Percentiles rank a stretch among this genome's conserved stretches.
These are phyloP conservation scores for human DNA, from an alignment of 2,113 vertebrate species.

Conservation along the genomic window GRCh38 chr1:151212001-151212500, in stretches of 20 bases:
- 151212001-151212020: no score
- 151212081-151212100: no score
- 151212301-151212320: constrained; percentile 12
- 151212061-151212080: no score
- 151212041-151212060: no score
- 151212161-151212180: no score
- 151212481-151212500: background rate
- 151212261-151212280: background rate
- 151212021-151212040: no score
- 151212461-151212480: background rate
- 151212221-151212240: no score
- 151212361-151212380: background rate
- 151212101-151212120: no score
- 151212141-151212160: constrained; percentile 11
- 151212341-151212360: background rate
- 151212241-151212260: no score
- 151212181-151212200: no score
- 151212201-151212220: no score
- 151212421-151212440: background rate
- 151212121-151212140: no score
- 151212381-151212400: background rate
- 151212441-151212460: background rate
- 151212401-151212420: background rate
- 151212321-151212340: background rate
- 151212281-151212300: constrained; percentile 38